These are phyloP conservation scores for Alligator mississippiensis DNA, from an alignment of 2,113 vertebrate species.

Conservation along the genomic window DNA sequence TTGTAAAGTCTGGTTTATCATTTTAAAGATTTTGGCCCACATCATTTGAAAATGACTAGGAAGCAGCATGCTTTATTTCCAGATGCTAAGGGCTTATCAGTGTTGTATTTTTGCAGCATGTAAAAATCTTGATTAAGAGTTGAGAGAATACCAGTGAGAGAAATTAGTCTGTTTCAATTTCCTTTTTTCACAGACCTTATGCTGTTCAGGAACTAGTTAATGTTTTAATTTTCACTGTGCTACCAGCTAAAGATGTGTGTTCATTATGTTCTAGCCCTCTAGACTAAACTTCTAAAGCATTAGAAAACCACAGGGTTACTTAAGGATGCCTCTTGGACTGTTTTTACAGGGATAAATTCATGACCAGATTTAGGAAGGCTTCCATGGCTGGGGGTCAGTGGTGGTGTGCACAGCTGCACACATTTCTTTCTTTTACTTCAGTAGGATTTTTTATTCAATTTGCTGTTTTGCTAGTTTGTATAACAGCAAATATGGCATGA, in stretches of 20 bases:
- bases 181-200: not conserved
- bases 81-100: not conserved
- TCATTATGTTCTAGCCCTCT: not conserved
- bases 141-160: not conserved
- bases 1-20: not conserved
- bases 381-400: not conserved
- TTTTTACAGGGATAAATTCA: not conserved
- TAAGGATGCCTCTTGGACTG: not conserved
- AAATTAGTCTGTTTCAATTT: not conserved
- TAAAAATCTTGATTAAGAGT: not conserved
- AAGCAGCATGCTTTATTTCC: not conserved
- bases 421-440: not conserved
- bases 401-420: not conserved
- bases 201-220: not conserved
- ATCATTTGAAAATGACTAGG: not conserved
- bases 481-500: not conserved
- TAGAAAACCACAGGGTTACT: not conserved
- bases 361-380: not conserved
- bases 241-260: conserved; percentile 3
- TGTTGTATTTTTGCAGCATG: not conserved
- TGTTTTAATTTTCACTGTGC: not conserved
- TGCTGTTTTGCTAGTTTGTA: not conserved
- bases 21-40: not conserved
- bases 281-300: not conserved
- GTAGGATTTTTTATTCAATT: not conserved